Conservation (phyloP, 2,113 vertebrate species). For the Anhinga anhinga region DNA sequence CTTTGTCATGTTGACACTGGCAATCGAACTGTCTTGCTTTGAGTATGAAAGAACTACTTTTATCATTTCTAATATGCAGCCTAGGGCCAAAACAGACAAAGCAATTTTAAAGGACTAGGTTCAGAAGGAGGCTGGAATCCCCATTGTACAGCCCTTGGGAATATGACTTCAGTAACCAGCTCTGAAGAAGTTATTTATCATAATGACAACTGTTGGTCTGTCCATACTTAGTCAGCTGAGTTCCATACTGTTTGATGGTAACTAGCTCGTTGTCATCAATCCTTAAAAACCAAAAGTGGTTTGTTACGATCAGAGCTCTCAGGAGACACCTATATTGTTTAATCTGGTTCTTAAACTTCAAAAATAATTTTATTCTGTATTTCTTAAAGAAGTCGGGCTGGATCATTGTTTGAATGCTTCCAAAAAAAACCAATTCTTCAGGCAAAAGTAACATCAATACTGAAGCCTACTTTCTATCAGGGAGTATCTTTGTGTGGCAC, state of each 20-base stretch:
- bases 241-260: background rate
- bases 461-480: background rate
- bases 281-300: too few relatives aligned
- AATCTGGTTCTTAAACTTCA: background rate
- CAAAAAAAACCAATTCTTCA: background rate
- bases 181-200: background rate
- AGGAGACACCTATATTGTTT: background rate
- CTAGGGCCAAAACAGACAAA: slow-evolving; percentile 68
- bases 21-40: slow-evolving; percentile 43
- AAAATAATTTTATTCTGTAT: background rate
- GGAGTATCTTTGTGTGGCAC: background rate
- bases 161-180: background rate
- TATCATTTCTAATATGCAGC: slow-evolving; percentile 69
- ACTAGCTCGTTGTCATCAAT: background rate
- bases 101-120: slow-evolving; percentile 40
- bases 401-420: background rate
- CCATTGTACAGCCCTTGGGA: slow-evolving; percentile 17
- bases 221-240: background rate
- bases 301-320: too few relatives aligned
- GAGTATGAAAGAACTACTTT: slow-evolving; percentile 66
- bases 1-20: slow-evolving; percentile 66
- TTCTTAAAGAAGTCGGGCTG: background rate
- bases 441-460: background rate
- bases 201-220: background rate
- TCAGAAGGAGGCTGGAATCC: slow-evolving; percentile 59